phyloP scores from a whole-genome alignment of 1,140 invertebrate genomes.

The Drosophila funebris region DNA sequence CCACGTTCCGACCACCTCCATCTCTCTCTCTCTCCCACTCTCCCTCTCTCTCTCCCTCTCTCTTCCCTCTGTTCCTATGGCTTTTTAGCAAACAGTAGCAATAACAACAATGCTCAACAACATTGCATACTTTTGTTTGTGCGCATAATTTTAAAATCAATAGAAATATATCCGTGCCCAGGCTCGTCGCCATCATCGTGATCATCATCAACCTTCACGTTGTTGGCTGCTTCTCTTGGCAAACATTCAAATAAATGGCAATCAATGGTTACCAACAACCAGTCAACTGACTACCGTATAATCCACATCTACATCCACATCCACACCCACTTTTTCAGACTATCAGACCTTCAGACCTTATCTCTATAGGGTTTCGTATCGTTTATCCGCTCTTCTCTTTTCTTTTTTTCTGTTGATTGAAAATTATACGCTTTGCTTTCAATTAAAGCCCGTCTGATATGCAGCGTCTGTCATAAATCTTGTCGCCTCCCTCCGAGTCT shows the following conservation, averaged over 20 bases:
- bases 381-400: background rate
- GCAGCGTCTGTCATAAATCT: constrained; percentile 63
- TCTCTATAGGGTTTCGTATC: constrained; percentile 7
- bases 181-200: constrained; percentile 11
- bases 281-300: constrained; percentile 47
- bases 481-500: background rate
- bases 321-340: too few species aligned
- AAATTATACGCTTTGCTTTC: constrained; percentile 76
- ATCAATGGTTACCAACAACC: constrained; percentile 52
- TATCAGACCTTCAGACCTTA: constrained; percentile 21
- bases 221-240: constrained; percentile 17
- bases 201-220: constrained; percentile 4
- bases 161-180: constrained; percentile 78
- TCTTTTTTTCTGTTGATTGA: constrained; percentile 65
- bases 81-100: constrained; percentile 42
- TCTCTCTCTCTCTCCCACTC: background rate
- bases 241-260: constrained; percentile 65
- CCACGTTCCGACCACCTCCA: constrained; percentile 18
- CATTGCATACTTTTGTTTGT: constrained; percentile 71
- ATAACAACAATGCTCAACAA: constrained; percentile 23
- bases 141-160: constrained; percentile 83
- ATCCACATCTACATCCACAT: constrained; percentile 14
- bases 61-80: background rate
- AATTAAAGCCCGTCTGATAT: constrained; percentile 76
- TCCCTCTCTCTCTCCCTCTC: background rate